Evolutionary conservation across 2,113 vertebrate species (phyloP).

Genomic region (Xenopus laevis): DNA sequence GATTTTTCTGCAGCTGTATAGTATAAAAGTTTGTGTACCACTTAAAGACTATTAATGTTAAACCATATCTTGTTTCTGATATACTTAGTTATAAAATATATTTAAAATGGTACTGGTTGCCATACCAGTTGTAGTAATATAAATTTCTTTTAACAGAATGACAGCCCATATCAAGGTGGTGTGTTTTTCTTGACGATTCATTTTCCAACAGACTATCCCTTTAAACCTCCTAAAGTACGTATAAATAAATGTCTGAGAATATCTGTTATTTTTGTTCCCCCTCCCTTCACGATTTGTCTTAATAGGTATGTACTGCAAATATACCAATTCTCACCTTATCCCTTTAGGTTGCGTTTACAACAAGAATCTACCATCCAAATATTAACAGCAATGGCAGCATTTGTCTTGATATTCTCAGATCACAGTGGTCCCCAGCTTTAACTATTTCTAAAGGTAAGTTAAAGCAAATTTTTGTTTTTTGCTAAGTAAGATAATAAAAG

Average conservation of each 20-base stretch:
- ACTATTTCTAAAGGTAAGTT: conserved; percentile 94
- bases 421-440: conserved; percentile 97
- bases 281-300: too few relatives aligned
- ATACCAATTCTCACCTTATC: neutral
- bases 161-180: conserved; percentile 98
- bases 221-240: conserved; percentile 97
- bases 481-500: too few relatives aligned
- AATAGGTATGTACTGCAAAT: neutral
- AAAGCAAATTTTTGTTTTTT: too few relatives aligned
- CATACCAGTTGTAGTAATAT: neutral
- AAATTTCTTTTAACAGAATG: conserved; percentile 76
- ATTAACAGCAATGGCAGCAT: conserved; percentile 99
- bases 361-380: conserved; percentile 99
- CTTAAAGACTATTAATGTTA: too few relatives aligned
- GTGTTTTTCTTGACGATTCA: conserved; percentile 99
- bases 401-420: conserved; percentile 98
- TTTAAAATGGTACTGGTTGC: too few relatives aligned
- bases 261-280: neutral
- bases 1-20: too few relatives aligned
- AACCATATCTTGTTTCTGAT: too few relatives aligned
- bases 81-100: too few relatives aligned
- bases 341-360: conserved; percentile 93
- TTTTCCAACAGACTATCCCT: conserved; percentile 98
- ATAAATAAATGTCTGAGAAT: neutral
- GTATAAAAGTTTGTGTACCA: too few relatives aligned